Evolutionary conservation across 2,888 invertebrate genomes (phyloP), one percentile per base, ranked within the genome.

Genomic region (Neelides folsomi): DNA sequence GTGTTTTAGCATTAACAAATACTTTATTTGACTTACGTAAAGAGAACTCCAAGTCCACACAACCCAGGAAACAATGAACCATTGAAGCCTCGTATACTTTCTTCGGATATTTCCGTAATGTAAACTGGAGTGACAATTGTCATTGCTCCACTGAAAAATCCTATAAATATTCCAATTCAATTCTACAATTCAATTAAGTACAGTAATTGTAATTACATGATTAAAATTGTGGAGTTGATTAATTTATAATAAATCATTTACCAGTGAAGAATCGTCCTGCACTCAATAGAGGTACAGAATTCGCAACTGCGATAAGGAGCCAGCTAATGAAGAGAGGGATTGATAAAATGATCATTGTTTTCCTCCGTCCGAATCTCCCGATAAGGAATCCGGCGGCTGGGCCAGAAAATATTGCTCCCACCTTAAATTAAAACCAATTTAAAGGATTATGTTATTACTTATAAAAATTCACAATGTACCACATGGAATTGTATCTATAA

Each of bases 31-130:
- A 27, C 55, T 40, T 49, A 60, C 56, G 58, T 55, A 49, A 54
- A 58, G 37, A 59, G 47, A 54, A 62, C 59, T 18, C 62, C 62
- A 13, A 58, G 38, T 2, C 49, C 52, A 8, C 90, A 27, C 7
- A 75, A 78, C 86, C 46, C 6, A 54, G 48, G 39, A 12, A 51
- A 40, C 19, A 18, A n/a, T 2, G 46, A 38, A 12, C 18, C 37
- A 7, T 47, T 39, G 12, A 35, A 20, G 5, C 51, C 51, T 13
- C 51, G 51, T 13, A 47, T 46, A 8, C 15, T 40, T 12, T 50
- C 40, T 18, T 51, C 51, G 7, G 47, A 15, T 6, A 46, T 47
- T 51, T 56, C 56, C 16, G 47, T 47, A 18, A 56, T 51, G 41
- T 46, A 53, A 18, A 53, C 50, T 7, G 56, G 56, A 16, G 35